Evolutionary conservation across 2,113 vertebrate genomes (phyloP).

Genomic region (Balaenoptera acutorostrata): DNA sequence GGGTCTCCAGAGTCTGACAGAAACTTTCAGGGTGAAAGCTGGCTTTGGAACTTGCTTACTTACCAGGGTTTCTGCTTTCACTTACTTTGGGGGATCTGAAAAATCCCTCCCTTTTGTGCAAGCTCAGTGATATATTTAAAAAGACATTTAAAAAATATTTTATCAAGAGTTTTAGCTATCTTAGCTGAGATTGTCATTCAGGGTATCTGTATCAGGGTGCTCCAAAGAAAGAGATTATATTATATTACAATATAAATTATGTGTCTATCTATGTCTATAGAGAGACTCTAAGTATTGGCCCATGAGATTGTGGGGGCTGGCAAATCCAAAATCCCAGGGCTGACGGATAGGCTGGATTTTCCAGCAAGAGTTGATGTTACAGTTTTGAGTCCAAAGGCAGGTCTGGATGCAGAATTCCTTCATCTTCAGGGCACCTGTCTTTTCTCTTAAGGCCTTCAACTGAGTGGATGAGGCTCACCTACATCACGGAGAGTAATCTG

Average conservation of each 20-base stretch:
- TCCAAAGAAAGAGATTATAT: not conserved
- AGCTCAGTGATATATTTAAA: not conserved
- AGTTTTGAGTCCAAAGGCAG: not conserved
- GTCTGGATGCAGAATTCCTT: not conserved
- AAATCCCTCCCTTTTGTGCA: not conserved
- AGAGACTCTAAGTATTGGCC: not conserved
- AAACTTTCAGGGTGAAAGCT: not conserved
- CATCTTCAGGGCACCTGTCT: not conserved
- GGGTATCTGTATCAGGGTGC: not conserved
- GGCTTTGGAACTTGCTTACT: not conserved
- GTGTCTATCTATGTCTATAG: not conserved
- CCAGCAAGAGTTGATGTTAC: not conserved
- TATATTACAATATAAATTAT: not conserved
- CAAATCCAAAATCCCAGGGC: not conserved
- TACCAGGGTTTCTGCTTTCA: not conserved
- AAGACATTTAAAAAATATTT: not conserved
- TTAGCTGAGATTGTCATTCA: not conserved
- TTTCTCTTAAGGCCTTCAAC: not conserved
- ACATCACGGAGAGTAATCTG: not conserved
- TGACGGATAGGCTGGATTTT: not conserved
- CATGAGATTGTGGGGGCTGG: not conserved
- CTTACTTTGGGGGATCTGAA: not conserved
- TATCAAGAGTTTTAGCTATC: not conserved
- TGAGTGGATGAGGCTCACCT: not conserved
- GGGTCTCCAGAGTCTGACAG: not conserved